A percentile compares a stretch with the other conserved stretches of the same genome.
Conservation (phyloP, 2,888 invertebrate genomes). For the Syrista parreyssii region DNA sequence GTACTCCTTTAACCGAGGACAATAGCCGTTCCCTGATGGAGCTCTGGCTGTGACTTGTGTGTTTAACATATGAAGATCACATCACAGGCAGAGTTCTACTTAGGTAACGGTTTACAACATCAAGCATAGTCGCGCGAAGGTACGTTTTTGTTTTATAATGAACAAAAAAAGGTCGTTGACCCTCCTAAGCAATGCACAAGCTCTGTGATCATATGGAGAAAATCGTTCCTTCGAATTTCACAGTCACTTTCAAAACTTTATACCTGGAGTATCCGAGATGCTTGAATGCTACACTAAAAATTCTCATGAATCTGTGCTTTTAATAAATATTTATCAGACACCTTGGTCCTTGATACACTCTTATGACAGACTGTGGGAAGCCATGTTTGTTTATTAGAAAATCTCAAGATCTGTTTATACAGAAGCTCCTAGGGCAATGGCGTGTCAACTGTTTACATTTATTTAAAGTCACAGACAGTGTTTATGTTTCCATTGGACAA, state of each 20-base stretch:
- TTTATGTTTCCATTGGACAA: background rate
- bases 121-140: slow-evolving; percentile 42
- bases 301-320: background rate
- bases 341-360: background rate
- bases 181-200: background rate
- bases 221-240: background rate
- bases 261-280: background rate
- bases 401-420: background rate
- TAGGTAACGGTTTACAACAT: slow-evolving; percentile 67
- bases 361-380: background rate
- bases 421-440: background rate
- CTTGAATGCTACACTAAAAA: background rate
- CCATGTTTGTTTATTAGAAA: background rate
- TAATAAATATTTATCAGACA: background rate
- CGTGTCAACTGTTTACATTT: background rate
- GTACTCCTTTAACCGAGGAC: background rate
- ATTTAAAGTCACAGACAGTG: background rate
- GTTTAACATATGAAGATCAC: slow-evolving; percentile 70
- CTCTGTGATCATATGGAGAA: background rate
- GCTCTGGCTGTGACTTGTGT: slow-evolving; percentile 88
- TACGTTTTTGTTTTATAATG: slow-evolving; percentile 30
- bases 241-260: background rate
- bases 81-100: slow-evolving; percentile 98
- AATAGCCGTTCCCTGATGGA: slow-evolving; percentile 70
- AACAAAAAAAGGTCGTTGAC: background rate